phyloP scores from a whole-genome alignment of 30 jellyfish, hydroid and myxozoan species.

The Turritopsis rubra region DNA sequence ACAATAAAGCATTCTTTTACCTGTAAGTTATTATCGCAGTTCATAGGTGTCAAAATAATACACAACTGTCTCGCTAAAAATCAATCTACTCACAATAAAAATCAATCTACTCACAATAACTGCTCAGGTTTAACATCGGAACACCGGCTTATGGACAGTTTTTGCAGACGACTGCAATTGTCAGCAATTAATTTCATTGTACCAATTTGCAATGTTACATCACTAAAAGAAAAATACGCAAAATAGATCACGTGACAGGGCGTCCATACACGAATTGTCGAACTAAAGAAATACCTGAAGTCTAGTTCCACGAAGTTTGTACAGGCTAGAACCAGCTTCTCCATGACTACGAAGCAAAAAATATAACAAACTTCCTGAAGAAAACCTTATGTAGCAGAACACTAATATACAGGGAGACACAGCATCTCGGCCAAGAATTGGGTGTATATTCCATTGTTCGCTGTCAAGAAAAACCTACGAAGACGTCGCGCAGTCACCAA shows the following conservation, averaged over 20 bases:
- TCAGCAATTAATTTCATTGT: conserved; percentile 37
- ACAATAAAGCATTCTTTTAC: neutral
- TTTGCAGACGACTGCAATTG: conserved; percentile 18
- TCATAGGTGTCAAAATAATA: neutral
- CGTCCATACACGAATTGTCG: too few species aligned
- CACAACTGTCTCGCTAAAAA: neutral
- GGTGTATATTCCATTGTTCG: too few species aligned
- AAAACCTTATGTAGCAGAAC: too few species aligned
- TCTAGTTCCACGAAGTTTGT: conserved; percentile 23
- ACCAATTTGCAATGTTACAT: conserved; percentile 41
- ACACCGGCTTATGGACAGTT: conserved; percentile 34
- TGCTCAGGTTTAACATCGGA: conserved; percentile 39
- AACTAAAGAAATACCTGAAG: conserved; percentile 29
- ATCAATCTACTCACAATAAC: conserved; percentile 24
- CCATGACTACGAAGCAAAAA: conserved; percentile 18
- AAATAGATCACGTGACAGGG: neutral
- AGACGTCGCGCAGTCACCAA: too few species aligned
- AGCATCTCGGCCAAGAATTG: too few species aligned
- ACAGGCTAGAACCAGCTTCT: conserved; percentile 17
- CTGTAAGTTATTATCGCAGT: neutral
- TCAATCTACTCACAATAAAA: neutral
- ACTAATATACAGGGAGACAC: too few species aligned
- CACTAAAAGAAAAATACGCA: conserved; percentile 15
- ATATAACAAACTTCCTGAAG: too few species aligned
- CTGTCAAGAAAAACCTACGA: too few species aligned